Evolutionary conservation across 2,888 invertebrate species (phyloP).

Genomic region (Hirtodrosophila trivittata): DNA sequence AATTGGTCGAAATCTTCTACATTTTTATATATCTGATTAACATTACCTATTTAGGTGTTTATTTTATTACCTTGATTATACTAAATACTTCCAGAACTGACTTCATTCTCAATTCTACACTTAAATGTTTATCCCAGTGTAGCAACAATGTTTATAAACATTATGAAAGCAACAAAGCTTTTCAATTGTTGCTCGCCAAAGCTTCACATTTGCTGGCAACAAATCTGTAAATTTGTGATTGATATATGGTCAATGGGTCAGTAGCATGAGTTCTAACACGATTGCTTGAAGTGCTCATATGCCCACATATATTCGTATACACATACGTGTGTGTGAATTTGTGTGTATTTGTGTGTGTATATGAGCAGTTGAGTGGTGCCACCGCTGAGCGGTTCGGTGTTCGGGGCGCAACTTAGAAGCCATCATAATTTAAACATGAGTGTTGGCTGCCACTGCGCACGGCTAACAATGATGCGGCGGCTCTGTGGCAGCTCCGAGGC

Average conservation of each 20-base stretch:
- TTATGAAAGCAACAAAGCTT: background rate
- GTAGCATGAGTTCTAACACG: slow-evolving; percentile 58
- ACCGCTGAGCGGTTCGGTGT: slow-evolving; percentile 2
- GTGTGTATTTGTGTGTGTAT: background rate
- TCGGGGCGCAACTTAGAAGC: slow-evolving; percentile 74
- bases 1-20: no score
- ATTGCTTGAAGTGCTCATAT: slow-evolving; percentile 50
- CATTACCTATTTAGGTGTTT: no score
- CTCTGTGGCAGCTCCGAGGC: slow-evolving; percentile 20
- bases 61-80: no score
- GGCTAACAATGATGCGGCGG: slow-evolving; percentile 61
- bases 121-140: no score
- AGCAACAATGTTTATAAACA: slow-evolving; percentile 10
- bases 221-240: slow-evolving; percentile 30
- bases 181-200: slow-evolving; percentile 6
- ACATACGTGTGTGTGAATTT: background rate
- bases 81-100: no score
- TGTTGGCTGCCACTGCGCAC: slow-evolving; percentile 75
- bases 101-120: no score
- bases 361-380: no score
- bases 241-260: slow-evolving; percentile 57
- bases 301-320: slow-evolving; percentile 49
- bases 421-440: slow-evolving; percentile 81
- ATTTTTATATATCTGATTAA: no score
- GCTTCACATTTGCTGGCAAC: slow-evolving; percentile 1